phyloP scores from a whole-genome alignment of 2,113 vertebrate species.

The Clarias batrachus region DNA sequence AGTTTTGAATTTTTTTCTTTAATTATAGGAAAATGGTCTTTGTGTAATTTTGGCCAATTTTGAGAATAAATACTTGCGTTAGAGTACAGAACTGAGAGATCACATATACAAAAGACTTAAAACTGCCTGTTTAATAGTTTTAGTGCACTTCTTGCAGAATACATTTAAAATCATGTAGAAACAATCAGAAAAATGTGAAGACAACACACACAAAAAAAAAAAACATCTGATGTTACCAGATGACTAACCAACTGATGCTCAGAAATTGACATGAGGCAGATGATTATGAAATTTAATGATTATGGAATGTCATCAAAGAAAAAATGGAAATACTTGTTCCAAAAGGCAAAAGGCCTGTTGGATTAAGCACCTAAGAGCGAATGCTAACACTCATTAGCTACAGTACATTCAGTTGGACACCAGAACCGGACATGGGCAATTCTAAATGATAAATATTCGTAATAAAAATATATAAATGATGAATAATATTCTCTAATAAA shows the following conservation, averaged over 20 bases:
- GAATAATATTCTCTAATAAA: too few species aligned
- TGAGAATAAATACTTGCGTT: not conserved
- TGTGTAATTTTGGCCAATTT: conserved; percentile 2
- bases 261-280: not conserved
- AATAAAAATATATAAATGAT: too few species aligned
- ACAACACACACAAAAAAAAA: not conserved
- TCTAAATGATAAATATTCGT: too few species aligned
- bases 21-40: conserved; percentile 10
- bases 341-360: not conserved
- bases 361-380: not conserved
- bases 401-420: not conserved
- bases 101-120: not conserved
- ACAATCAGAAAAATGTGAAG: not conserved
- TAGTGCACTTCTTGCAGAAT: not conserved
- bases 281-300: not conserved
- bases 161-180: not conserved
- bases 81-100: not conserved
- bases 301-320: not conserved
- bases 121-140: not conserved
- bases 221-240: not conserved
- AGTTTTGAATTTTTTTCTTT: not conserved
- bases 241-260: not conserved
- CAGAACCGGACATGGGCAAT: not conserved
- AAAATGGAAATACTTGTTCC: not conserved
- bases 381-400: not conserved